Evolutionary conservation across 2,797 vertebrate genomes (phyloP).

Genomic region (Platyrinchus mystaceus): DNA sequence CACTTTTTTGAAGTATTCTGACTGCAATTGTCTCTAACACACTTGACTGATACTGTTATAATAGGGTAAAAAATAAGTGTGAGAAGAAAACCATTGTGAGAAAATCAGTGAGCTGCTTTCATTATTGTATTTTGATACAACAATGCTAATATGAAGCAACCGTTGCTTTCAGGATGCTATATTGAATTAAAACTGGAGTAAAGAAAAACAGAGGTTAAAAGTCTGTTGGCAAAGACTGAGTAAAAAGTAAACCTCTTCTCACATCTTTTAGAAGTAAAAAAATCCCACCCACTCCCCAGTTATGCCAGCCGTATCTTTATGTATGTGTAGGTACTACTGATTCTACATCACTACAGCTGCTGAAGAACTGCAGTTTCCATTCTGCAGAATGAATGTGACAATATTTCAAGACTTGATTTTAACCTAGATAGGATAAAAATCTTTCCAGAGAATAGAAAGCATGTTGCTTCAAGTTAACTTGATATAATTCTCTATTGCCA

Average conservation of each 20-base stretch:
- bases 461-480: not conserved
- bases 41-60: not conserved
- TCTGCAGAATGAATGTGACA: not conserved
- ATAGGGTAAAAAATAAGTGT: not conserved
- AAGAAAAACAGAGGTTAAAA: not conserved
- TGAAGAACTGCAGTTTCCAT: not conserved
- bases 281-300: fast-evolving
- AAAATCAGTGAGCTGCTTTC: not conserved
- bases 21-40: not conserved
- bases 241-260: not conserved
- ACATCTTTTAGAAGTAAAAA: not conserved
- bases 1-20: not conserved
- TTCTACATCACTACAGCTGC: not conserved
- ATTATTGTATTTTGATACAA: not conserved
- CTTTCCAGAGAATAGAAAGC: not conserved
- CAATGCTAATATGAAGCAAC: not conserved
- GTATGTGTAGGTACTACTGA: not conserved
- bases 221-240: not conserved
- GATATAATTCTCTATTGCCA: not conserved
- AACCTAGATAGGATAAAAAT: not conserved
- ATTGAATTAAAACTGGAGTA: not conserved
- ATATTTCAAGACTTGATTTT: not conserved
- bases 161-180: not conserved
- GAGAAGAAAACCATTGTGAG: not conserved
- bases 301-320: not conserved